Base-by-base conservation (phyloP, 64 coral and sea anemone genomes). In the Platygyra sinensis region DNA sequence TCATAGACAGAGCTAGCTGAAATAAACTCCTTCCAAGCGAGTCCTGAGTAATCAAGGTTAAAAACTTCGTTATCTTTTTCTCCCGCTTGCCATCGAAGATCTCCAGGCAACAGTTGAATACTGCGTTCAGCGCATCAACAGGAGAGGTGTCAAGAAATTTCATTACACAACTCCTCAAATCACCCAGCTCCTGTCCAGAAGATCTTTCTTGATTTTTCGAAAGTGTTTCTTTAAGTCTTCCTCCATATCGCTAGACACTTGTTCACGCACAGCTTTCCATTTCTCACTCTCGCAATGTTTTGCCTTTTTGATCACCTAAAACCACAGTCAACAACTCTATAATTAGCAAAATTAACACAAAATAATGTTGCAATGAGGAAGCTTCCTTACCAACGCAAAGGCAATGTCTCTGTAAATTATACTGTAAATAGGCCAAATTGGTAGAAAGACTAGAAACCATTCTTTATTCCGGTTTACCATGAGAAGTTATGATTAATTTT, bases 131-230 rank as follows among this genome's bases (percentile, higher is more conserved):
- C 17, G 89, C 77, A 67, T 88, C 86, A 17, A 82, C 67, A 19
- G 90, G 83, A 65, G 95, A 94, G 32, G 86, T 61, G 12, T 87
- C 92, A 17, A 94, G 49, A 25, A 98, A 42, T 89, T 92, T 94
- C 61, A 89, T 86, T 3, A 91, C 77, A 30, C 91, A 87, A 55
- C 92, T 91, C 72, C 89, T 87, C 18, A 88, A 72, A 76, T 98
- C 96, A 30, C 89, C 74, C 14, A 77, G 72, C 39, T 77, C 79
- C 14, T 83, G 73, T 2, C 96, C 96, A 67, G 86, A 62, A 98
- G 75, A 50, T 98, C 72, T 73, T 87, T 91, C 74, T 90, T 91
- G 59, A 92, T 89, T 59, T 86, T 98, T 30, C 60, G 83, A n/a
- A 94, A n/a, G 15, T 52, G 72, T 54, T 65, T 85, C 30, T 98